Evolutionary conservation across 2,888 invertebrate genomes (phyloP).

Genomic region (Formica aserva): DNA sequence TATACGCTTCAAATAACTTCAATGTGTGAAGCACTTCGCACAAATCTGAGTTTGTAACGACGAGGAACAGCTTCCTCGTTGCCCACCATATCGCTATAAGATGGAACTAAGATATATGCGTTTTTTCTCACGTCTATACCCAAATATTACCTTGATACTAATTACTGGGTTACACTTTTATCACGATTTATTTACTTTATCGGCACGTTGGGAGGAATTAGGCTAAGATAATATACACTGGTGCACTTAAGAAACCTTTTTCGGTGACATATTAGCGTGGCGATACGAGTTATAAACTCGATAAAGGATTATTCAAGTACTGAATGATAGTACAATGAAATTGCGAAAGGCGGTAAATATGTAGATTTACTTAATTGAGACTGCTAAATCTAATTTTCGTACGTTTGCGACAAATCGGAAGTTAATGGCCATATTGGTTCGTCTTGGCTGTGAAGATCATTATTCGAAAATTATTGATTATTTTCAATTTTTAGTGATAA

Average conservation of each 20-base stretch:
- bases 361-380: slow-evolving; percentile 12
- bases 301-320: not conserved
- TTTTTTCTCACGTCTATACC: slow-evolving; percentile 3
- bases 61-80: not conserved
- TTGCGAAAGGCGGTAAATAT: not conserved
- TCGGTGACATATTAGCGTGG: slow-evolving; percentile 43
- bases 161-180: not conserved
- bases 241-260: slow-evolving; percentile 60
- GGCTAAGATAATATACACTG: slow-evolving; percentile 47
- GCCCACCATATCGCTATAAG: not conserved
- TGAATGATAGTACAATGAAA: not conserved
- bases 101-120: slow-evolving; percentile 5
- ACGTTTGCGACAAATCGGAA: slow-evolving; percentile 20
- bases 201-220: slow-evolving; percentile 42
- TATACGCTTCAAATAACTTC: slow-evolving; percentile 1
- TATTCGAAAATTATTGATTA: slow-evolving; percentile 5
- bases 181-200: slow-evolving; percentile 8
- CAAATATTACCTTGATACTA: slow-evolving; percentile 14
- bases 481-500: not conserved
- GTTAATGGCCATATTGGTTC: slow-evolving; percentile 34
- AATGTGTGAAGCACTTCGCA: not conserved
- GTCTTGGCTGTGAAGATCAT: slow-evolving; percentile 65
- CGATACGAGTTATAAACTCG: slow-evolving; percentile 12
- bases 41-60: slow-evolving; percentile 14
- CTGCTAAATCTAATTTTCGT: slow-evolving; percentile 29